Base-by-base conservation (phyloP, 2,888 invertebrate genomes). In the Drosophila nigricruria region DNA sequence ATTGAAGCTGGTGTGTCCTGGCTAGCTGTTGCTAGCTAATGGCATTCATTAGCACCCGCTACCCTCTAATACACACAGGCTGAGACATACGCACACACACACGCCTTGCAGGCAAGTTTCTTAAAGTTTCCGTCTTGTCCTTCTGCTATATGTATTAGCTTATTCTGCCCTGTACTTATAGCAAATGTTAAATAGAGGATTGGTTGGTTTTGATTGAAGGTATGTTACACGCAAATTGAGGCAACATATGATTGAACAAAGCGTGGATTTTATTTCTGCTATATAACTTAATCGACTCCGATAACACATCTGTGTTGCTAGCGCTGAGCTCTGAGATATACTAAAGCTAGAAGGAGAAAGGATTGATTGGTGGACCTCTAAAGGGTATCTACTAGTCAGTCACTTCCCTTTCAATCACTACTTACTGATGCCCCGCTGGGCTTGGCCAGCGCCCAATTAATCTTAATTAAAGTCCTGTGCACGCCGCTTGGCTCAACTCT, bases 401-500 rank as follows among this genome's bases (percentile, higher is more conserved):
- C 27, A 47, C 4, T 20, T 18, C 1, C 6, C 30, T 0, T 6
- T 1, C 30, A 8, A 14, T 27, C 30, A 14, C 3, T 23, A 23
- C 14, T 36, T 20, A 27, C 36, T 45, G 38, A 18, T 16, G 59
- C n/a, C 47, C 54, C 54, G 30, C 34, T 40, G 57, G 65, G 60
- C 70, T 61, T 70, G 73, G 65, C 73, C 47, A 59, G 73, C 52
- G 62, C 69, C 70, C 88, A 86, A 86, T 86, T 89, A 86, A 86
- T 86, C 86, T 86, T 86, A 86, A 86, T 86, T 86, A 86, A 89
- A 86, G 79, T 79, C 74, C 60, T 61, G 64, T 42, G 43, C 43
- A 14, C 64, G 65, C 25, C 34, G 52, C 52, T 20, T 30, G 27
- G 36, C 68, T 54, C 45, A 77, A 56, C 54, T 65, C 71, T 36